These are phyloP conservation scores for Tigriopus japonicus DNA, from an alignment of 1,140 invertebrate genomes.

Conservation along the genomic window DNA sequence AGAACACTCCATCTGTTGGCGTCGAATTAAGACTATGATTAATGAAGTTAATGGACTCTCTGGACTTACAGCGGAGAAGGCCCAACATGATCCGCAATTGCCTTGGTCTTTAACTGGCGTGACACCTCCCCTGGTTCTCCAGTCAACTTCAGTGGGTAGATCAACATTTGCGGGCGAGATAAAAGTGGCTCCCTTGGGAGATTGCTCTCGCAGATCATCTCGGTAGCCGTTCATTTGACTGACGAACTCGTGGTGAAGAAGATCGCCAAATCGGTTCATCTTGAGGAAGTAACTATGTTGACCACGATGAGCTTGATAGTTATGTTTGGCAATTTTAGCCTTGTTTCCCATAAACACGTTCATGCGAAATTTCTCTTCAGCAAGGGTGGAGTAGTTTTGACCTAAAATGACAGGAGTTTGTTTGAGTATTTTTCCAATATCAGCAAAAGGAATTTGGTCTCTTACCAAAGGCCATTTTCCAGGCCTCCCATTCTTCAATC, in stretches of 20 bases:
- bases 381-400: slow-evolving; percentile 15
- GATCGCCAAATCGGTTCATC: slow-evolving; percentile 62
- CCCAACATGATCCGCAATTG: slow-evolving; percentile 26
- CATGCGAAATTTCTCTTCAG: slow-evolving; percentile 59
- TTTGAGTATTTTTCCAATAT: no score
- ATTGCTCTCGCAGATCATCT: background rate
- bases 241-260: slow-evolving; percentile 31
- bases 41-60: no score
- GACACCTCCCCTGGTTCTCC: slow-evolving; percentile 26
- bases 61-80: slow-evolving; percentile 33
- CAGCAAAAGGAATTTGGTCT: no score
- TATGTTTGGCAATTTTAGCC: slow-evolving; percentile 13
- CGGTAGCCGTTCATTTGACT: background rate
- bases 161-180: slow-evolving; percentile 47
- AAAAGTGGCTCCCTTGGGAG: slow-evolving; percentile 37
- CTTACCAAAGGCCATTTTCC: background rate
- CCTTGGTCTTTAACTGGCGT: slow-evolving; percentile 29
- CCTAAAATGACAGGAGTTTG: no score
- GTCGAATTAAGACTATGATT: no score
- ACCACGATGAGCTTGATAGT: slow-evolving; percentile 26
- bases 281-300: slow-evolving; percentile 41
- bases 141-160: slow-evolving; percentile 38
- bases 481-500: slow-evolving; percentile 4
- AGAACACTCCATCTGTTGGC: no score
- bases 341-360: slow-evolving; percentile 57